A percentile compares a stretch with the other conserved stretches of the same genome.
Evolutionary conservation across 2,113 vertebrate genomes (phyloP).

Genomic region (Nibea albiflora): DNA sequence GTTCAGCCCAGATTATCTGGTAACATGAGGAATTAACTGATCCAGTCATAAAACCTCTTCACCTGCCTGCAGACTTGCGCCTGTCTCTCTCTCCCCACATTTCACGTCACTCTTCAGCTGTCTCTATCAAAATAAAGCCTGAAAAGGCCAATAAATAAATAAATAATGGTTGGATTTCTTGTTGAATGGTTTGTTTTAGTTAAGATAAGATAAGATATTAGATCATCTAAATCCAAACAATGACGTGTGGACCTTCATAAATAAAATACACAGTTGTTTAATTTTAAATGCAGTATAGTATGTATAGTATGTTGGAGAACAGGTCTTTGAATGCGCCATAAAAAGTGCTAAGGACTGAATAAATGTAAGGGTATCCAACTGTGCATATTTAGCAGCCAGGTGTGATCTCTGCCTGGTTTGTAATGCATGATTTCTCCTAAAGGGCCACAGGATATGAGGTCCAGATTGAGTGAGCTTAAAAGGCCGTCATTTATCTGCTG

Average conservation of each 20-base stretch:
- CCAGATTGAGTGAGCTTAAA: conserved; percentile 54
- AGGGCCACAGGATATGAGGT: conserved; percentile 45
- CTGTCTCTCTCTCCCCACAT: too few relatives aligned
- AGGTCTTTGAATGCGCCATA: conserved; percentile 13
- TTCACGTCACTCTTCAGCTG: too few relatives aligned
- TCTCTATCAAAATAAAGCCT: too few relatives aligned
- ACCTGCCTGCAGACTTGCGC: too few relatives aligned
- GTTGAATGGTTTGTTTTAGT: too few relatives aligned
- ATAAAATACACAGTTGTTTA: not conserved
- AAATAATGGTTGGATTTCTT: too few relatives aligned
- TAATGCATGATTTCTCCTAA: conserved; percentile 63
- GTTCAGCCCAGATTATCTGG: too few relatives aligned
- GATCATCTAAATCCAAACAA: too few relatives aligned
- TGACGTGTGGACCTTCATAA: not conserved
- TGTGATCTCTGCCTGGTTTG: conserved; percentile 61
- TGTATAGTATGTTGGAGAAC: not conserved
- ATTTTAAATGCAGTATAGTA: not conserved
- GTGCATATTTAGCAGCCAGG: conserved; percentile 51
- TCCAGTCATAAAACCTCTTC: too few relatives aligned
- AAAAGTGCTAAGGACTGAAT: not conserved
- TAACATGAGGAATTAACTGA: too few relatives aligned
- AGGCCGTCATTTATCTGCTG: conserved; percentile 54
- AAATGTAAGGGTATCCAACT: conserved; percentile 13
- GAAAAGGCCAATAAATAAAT: too few relatives aligned
- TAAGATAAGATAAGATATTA: too few relatives aligned